These are phyloP conservation scores for Tetragnatha versicolor DNA, from an alignment of 1,140 invertebrate species.

Conservation along the genomic window DNA sequence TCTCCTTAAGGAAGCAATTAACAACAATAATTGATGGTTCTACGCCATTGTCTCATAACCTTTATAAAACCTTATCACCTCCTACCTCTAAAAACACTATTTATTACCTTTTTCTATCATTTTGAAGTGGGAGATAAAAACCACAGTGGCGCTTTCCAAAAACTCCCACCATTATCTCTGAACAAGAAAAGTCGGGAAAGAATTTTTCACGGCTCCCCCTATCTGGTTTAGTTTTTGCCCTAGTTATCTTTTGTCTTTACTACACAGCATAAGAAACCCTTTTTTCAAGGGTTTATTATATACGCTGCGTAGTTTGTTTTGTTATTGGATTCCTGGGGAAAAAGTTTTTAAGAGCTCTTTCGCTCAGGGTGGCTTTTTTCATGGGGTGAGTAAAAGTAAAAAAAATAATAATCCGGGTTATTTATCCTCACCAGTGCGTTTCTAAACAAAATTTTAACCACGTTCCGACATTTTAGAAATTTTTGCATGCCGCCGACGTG, in stretches of 20 bases:
- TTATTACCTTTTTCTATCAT: neutral
- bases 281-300: slow-evolving; percentile 24
- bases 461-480: slow-evolving; percentile 42
- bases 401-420: neutral
- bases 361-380: neutral
- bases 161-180: neutral
- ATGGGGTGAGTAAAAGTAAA: neutral
- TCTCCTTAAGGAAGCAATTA: too few species aligned
- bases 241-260: slow-evolving; percentile 16
- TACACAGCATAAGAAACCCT: neutral
- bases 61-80: too few species aligned
- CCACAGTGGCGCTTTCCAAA: neutral
- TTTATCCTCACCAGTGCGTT: slow-evolving; percentile 17
- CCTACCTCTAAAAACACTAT: neutral
- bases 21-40: too few species aligned
- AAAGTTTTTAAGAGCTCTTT: slow-evolving; percentile 23
- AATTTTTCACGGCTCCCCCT: neutral
- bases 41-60: too few species aligned
- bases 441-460: slow-evolving; percentile 43
- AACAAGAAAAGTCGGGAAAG: neutral
- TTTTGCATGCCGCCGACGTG: too few species aligned
- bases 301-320: slow-evolving; percentile 5
- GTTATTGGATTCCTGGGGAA: slow-evolving; percentile 23
- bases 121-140: neutral
- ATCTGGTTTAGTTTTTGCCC: neutral